Evolutionary conservation across 2,797 vertebrate genomes (phyloP).

Genomic region (Halcyon badia): DNA sequence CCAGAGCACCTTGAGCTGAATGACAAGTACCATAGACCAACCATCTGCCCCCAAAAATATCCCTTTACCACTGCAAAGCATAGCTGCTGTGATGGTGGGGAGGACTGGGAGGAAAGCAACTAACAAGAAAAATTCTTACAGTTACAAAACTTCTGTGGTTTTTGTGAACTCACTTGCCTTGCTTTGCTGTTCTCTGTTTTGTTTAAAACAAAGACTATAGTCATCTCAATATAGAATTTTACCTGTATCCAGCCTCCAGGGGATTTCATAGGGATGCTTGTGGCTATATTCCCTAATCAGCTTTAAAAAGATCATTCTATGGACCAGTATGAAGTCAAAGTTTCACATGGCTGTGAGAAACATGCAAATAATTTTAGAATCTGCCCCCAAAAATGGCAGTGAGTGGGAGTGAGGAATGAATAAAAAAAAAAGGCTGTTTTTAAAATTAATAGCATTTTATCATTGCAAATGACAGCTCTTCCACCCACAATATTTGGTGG

Average conservation of each 20-base stretch:
- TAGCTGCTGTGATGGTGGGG: background rate
- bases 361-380: background rate
- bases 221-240: background rate
- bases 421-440: background rate
- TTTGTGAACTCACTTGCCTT: background rate
- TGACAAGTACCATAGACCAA: background rate
- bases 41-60: accelerated
- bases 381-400: background rate
- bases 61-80: background rate
- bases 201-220: background rate
- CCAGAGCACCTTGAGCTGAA: background rate
- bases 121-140: background rate
- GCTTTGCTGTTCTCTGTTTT: background rate
- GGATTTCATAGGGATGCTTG: background rate
- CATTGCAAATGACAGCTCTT: constrained; percentile 4
- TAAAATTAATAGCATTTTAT: constrained; percentile 16
- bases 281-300: background rate
- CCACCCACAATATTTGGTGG: background rate
- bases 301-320: background rate
- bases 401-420: background rate
- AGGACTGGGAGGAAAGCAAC: background rate
- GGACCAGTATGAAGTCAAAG: background rate
- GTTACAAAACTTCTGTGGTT: background rate
- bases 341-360: background rate
- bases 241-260: background rate